A percentile compares a stretch with the other conserved stretches of the same genome.
Evolutionary conservation across 2,888 invertebrate species (phyloP).

Genomic region (Chorisops tibialis): DNA sequence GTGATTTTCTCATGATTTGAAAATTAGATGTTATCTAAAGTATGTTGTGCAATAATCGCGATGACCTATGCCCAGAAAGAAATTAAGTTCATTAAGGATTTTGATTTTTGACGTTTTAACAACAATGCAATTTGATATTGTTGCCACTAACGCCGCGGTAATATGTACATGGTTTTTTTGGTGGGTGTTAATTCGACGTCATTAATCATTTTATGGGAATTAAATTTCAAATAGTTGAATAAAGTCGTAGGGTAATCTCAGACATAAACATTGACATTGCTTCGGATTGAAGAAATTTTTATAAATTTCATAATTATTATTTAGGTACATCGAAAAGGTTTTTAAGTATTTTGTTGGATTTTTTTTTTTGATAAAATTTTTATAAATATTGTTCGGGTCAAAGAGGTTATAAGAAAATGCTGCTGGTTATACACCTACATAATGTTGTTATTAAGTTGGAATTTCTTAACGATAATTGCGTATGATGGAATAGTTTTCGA

Average conservation of each 20-base stretch:
- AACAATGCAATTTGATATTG: not conserved
- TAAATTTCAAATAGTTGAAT: not conserved
- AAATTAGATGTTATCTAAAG: not conserved
- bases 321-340: not conserved
- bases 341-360: not conserved
- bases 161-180: not conserved
- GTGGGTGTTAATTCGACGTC: not conserved
- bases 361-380: no score
- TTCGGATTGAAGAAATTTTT: slow-evolving; percentile 6
- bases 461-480: no score
- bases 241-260: not conserved
- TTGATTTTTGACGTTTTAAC: not conserved
- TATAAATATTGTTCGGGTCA: no score
- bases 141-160: not conserved
- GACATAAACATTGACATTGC: not conserved
- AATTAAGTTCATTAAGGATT: slow-evolving; percentile 1
- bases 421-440: no score
- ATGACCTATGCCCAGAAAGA: not conserved
- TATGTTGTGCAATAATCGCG: slow-evolving; percentile 6
- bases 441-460: no score
- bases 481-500: no score
- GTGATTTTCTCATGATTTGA: not conserved
- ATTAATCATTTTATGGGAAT: slow-evolving; percentile 3
- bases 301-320: no score
- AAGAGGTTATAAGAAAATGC: no score